Base-by-base conservation (phyloP, 2,113 vertebrate genomes). In the Microcebus tavaratra region DNA sequence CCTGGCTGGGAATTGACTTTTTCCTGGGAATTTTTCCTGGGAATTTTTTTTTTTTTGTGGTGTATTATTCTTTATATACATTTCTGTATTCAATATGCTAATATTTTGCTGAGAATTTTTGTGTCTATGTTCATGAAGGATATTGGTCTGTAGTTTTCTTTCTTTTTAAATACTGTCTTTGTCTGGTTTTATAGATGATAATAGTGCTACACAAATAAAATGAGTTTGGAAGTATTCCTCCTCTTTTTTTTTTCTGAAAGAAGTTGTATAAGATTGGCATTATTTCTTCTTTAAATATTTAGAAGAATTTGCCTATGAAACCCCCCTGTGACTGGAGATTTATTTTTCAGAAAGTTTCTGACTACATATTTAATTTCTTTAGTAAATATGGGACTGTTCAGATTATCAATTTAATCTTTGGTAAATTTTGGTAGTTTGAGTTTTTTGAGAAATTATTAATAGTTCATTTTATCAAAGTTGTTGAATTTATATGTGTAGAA, bases 101-200 rank as follows among this genome's bases (percentile, higher is more conserved):
- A 92, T 7, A 84, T 73, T 92, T 84, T 92, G 17, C 75, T 76
- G 68, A 84, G 55, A 84, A 76, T 39, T 84, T 84, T 84, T 92
- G 12, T 73, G 31, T 73, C 31, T 92, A 0, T 65, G 42, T 84
- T 39, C 34, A 25, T 84, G 68, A 76, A 45, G 27, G 27, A 76
- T 76, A 65, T 42, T 92, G 34, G 42, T 65, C 68, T 65, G 3
- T 73, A 36, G 68, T 84, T 92, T 36, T 34, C 34, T 53, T 79
- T 80, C n/a, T 75, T 31, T 31, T 48, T 4, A 8, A 48, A 14
- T 23, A 57, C 50, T 36, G 50, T 80, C 21, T 25, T 55, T 93
- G 82, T 86, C 68, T 94, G 14, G 27, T 36, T 61, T 78, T 81
- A 88, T 63, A 63, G 61, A 29, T 63, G 61, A 36, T 55, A 73